Base-by-base conservation (phyloP, 1,140 invertebrate species). In the Trichomalopsis sarcophagae region DNA sequence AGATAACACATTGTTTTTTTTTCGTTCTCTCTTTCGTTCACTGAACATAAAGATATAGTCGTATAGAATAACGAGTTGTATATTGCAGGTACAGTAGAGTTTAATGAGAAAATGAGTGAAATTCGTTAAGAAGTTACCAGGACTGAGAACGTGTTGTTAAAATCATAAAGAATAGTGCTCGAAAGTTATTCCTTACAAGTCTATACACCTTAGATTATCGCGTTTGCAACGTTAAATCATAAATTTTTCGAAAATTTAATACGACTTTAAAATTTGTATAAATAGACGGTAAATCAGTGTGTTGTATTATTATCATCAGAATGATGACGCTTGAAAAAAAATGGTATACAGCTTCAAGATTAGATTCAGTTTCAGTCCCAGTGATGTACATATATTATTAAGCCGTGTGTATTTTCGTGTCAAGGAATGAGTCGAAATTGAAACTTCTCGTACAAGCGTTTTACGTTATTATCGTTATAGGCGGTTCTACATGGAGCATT, bases 381-480 rank as follows among this genome's bases (percentile, higher is more conserved):
- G 55, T 71, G 9, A 17, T 33, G 2, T 36, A 23, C 9, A 62
- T 62, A n/a, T 36, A 36, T 36, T 36, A 10, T 78, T 11, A 21
- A 76, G 21, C 9, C 40, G 40, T n/a, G 36, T 76, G 74, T 36
- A 76, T 21, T 62, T 62, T 17, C 2, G 66, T 14, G n/a, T 50
- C 76, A 14, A 77, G 11, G 30, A 69, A 84, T 10, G 23, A 71
- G 10, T 27, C 11, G 50, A 69, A 33, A 76, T 86, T 86, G 69
- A 86, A 86, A 86, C 85, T 66, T 86, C 85, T 82, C 77, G 75
- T 83, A 86, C 81, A 86, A 79, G 10, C 14, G 27, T 73, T 62
- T 84, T 78, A 71, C 30, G 3, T 82, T 68, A 40, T 17, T n/a
- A 66, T 47, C 5, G 11, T 79, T 74, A 82, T 23, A 82, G 81